These are phyloP conservation scores for Macrobrachium nipponense DNA, from an alignment of 1,140 invertebrate genomes.

Conservation along the genomic window DNA sequence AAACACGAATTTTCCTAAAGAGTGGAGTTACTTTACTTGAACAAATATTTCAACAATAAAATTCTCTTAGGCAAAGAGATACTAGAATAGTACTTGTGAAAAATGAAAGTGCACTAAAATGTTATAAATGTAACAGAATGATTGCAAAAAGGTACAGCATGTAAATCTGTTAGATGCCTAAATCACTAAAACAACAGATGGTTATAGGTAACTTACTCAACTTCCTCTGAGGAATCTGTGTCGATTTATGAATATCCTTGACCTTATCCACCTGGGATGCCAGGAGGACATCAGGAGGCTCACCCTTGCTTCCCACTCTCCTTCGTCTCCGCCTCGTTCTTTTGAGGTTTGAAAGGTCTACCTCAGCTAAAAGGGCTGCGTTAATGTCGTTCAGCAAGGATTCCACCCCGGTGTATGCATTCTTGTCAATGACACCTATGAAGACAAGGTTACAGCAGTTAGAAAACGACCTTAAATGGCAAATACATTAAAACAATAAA, in stretches of 20 bases:
- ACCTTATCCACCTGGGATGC: slow-evolving; percentile 47
- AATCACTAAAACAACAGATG: slow-evolving; percentile 1
- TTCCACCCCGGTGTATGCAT: slow-evolving; percentile 60
- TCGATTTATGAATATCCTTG: slow-evolving; percentile 53
- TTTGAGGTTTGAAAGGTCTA: slow-evolving; percentile 50
- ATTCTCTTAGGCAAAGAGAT: too few species aligned
- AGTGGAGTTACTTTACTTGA: too few species aligned
- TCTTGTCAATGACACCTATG: slow-evolving; percentile 62
- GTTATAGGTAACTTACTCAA: slow-evolving; percentile 17
- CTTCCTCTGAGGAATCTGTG: slow-evolving; percentile 53
- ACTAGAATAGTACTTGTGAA: too few species aligned
- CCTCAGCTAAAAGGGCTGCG: slow-evolving; percentile 54
- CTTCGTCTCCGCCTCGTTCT: slow-evolving; percentile 48
- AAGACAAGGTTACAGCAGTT: slow-evolving; percentile 6
- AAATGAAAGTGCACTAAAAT: too few species aligned
- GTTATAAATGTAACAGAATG: neutral
- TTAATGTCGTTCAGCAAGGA: slow-evolving; percentile 58
- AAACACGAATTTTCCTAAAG: too few species aligned
- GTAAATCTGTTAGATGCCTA: neutral
- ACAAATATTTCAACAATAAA: too few species aligned
- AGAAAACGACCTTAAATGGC: neutral
- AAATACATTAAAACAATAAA: slow-evolving; percentile 3
- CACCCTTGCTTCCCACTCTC: slow-evolving; percentile 55
- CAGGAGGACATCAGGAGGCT: slow-evolving; percentile 42
- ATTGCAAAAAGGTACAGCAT: neutral